Evolutionary conservation across 1,140 invertebrate species (phyloP), one percentile per base, ranked within the genome.

Genomic region (Calephelis virginiensis): DNA sequence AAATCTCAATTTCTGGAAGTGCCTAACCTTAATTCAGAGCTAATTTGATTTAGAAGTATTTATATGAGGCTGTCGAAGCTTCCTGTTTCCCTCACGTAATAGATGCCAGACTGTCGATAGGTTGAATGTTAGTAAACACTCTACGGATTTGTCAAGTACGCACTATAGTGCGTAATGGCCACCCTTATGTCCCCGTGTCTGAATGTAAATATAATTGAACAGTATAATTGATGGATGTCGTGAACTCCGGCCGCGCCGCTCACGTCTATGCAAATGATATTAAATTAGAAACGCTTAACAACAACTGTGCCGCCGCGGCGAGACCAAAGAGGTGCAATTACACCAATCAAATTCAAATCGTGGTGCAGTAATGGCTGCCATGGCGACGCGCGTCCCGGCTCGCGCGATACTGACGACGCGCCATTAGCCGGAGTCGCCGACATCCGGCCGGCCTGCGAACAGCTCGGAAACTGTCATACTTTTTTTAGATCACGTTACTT

Each of bases 231-330:
- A 17, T 53, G 10, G 17, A 53, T 10, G 14, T 13, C 49, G 13
- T 50, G 14, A 50, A 28, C 9, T 4, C 50, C 48, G 48, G n/a
- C 12, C 48, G 48, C 50, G 13, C 8, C 72, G 72, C 66, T 86
- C 84, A 87, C 85, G 85, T 88, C 75, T 89, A 90, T 90, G 88
- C 88, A 90, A 90, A 90, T 90, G 81, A 86, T 85, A 86, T 90
- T 90, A 87, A 90, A 90, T 90, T 89, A 86, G 83, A 83, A 88
- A 77, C 88, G 85, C 86, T 90, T 90, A 87, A 87, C 88, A 87
- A 86, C 88, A 90, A 90, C 88, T 90, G 88, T 84, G 83, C 63
- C 83, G 63, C 66, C 74, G 75, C 79, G 72, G 71, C 78, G 75
- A 76, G 82, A 78, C 82, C 53, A 83, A 89, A 88, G 86, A 90